These are phyloP conservation scores for Seriola quinqueradiata DNA, from an alignment of 2,113 vertebrate species.

Conservation along the genomic window DNA sequence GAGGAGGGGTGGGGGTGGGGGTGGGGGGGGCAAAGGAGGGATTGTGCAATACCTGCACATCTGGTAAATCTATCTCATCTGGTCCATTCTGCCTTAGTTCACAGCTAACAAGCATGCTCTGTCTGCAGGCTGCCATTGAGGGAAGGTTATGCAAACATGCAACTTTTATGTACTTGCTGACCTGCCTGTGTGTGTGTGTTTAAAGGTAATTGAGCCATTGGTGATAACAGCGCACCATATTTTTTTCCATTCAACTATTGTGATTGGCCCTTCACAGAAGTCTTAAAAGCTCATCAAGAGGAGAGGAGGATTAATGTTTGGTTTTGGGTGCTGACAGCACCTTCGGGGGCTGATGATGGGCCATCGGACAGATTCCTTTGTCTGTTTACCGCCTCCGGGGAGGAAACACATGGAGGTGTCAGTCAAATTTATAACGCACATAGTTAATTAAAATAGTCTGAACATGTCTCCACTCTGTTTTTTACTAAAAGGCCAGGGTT, in stretches of 20 bases:
- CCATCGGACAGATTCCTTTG: constrained; percentile 39
- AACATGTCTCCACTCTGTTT: background rate
- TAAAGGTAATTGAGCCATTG: constrained; percentile 41
- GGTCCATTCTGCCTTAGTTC: constrained; percentile 56
- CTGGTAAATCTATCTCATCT: constrained; percentile 81
- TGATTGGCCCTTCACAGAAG: background rate
- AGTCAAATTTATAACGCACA: constrained; percentile 22
- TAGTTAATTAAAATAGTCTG: constrained; percentile 39
- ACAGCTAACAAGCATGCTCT: constrained; percentile 71
- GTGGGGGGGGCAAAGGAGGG: constrained; percentile 30
- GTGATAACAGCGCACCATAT: constrained; percentile 19
- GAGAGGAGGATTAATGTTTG: constrained; percentile 27
- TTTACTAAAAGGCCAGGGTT: background rate
- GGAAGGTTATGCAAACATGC: constrained; percentile 73
- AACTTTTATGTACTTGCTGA: constrained; percentile 66
- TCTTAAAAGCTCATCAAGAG: background rate
- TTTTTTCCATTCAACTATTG: background rate
- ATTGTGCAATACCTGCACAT: constrained; percentile 86
- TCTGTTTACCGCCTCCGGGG: constrained; percentile 45
- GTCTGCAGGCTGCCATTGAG: constrained; percentile 57
- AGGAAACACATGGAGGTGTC: constrained; percentile 36
- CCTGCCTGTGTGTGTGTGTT: constrained; percentile 48
- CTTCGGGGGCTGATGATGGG: constrained; percentile 28
- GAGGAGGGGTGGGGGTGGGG: background rate
- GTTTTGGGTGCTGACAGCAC: constrained; percentile 30